These are phyloP conservation scores for Tachina grossa DNA, from an alignment of 2,888 invertebrate genomes.

Conservation along the genomic window DNA sequence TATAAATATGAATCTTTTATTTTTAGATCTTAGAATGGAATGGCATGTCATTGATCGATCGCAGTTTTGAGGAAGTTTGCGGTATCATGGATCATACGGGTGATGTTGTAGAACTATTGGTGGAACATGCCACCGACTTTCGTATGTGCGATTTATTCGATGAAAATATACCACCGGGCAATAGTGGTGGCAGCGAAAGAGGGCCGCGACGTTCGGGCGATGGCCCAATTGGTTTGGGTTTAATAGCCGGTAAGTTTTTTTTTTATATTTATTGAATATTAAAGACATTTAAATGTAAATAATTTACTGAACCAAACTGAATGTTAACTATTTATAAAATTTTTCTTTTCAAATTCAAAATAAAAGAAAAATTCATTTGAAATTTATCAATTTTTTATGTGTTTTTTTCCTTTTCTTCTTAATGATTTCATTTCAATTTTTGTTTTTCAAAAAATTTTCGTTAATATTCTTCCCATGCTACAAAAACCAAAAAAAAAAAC, in stretches of 20 bases:
- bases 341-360: slow-evolving; percentile 16
- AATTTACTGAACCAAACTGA: background rate
- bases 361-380: slow-evolving; percentile 19
- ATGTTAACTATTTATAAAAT: background rate
- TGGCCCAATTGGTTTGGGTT: slow-evolving; percentile 81
- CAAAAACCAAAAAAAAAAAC: slow-evolving; percentile 63
- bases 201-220: slow-evolving; percentile 82
- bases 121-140: slow-evolving; percentile 91
- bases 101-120: slow-evolving; percentile 92
- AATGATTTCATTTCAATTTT: slow-evolving; percentile 29
- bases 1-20: background rate
- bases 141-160: slow-evolving; percentile 88
- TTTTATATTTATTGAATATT: slow-evolving; percentile 45
- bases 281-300: slow-evolving; percentile 64
- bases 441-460: slow-evolving; percentile 41
- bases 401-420: slow-evolving; percentile 52
- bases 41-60: slow-evolving; percentile 93
- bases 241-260: slow-evolving; percentile 81
- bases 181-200: slow-evolving; percentile 80
- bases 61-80: slow-evolving; percentile 96
- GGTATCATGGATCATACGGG: slow-evolving; percentile 94
- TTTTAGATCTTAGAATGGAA: slow-evolving; percentile 94
- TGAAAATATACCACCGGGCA: slow-evolving; percentile 86
- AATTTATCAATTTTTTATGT: slow-evolving; percentile 41
- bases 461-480: slow-evolving; percentile 50